These are phyloP conservation scores for Etheostoma spectabile DNA, from an alignment of 2,113 vertebrate species.

Conservation along the genomic window DNA sequence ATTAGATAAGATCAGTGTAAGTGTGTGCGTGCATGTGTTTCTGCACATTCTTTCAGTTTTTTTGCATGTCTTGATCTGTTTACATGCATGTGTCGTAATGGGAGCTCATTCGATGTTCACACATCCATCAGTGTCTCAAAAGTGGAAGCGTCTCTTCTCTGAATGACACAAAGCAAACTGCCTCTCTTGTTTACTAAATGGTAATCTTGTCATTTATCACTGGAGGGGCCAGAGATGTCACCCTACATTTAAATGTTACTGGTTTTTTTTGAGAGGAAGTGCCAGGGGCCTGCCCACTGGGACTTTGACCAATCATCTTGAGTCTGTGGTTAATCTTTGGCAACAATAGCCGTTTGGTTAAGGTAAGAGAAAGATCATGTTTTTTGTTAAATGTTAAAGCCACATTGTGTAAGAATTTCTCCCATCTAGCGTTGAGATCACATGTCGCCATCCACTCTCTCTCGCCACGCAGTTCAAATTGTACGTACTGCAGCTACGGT, in stretches of 20 bases:
- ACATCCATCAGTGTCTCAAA: conserved; percentile 45
- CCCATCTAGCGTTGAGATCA: no score
- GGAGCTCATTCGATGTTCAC: conserved; percentile 48
- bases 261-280: background rate
- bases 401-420: no score
- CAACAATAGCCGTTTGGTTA: background rate
- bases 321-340: background rate
- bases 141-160: conserved; percentile 19
- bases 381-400: background rate
- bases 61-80: conserved; percentile 34
- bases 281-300: background rate
- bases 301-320: background rate
- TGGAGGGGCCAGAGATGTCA: background rate
- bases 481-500: no score
- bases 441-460: no score
- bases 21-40: background rate
- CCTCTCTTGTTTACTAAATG: conserved; percentile 25
- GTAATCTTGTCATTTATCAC: conserved; percentile 1
- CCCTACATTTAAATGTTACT: background rate
- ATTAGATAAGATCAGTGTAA: conserved; percentile 13
- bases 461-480: no score
- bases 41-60: conserved; percentile 11
- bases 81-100: conserved; percentile 37
- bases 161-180: conserved; percentile 24
- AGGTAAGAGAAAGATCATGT: background rate